Base-by-base conservation (phyloP, 2,888 invertebrate species). In the Drosophila recens region DNA sequence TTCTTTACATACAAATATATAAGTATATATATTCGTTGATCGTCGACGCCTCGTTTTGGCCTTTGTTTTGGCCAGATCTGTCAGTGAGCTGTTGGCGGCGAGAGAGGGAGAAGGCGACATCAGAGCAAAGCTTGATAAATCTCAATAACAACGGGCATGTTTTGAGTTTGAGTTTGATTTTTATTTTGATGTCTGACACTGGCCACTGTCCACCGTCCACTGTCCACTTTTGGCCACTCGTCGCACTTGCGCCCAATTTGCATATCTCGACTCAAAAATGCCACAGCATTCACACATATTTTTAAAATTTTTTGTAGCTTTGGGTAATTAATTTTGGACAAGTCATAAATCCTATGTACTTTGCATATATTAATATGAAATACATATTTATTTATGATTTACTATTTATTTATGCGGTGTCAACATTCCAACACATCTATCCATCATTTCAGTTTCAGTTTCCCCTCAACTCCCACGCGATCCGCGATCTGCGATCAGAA, bases 341-440 rank as follows among this genome's bases (percentile, higher is more conserved):
- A 64, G 82, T 68, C 77, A 84, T 87, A 84, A 75, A 87, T 87
- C 87, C 81, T 64, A 63, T 67, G 67, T 89, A 76, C 87, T 88
- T 89, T 84, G 81, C 87, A 89, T 89, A 87, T 73, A 88, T 87
- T 84, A 82, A 78, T 84, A 75, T 69, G 66, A 73, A 80, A 71
- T 64, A 87, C 80, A 75, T 79, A 64, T 62, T 74, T 75, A 79
- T 86, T 74, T 82, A 82, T 87, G 87, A 87, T 80, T 82, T 84
- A 65, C 27, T 58, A 65, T 65, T 65, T 38, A 59, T 58, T 59
- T 42, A 77, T 86, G 68, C 72, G 59, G 54, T 80, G 84, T 75
- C 89, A 77, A 77, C 73, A 84, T 79, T 70, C 78, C 82, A 75
- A 36, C 67, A 79, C 58, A 78, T 75, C 67, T 27, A 61, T 58